These are phyloP conservation scores for Ornithoptera alexandrae DNA, from an alignment of 2,888 invertebrate species.

Conservation along the genomic window DNA sequence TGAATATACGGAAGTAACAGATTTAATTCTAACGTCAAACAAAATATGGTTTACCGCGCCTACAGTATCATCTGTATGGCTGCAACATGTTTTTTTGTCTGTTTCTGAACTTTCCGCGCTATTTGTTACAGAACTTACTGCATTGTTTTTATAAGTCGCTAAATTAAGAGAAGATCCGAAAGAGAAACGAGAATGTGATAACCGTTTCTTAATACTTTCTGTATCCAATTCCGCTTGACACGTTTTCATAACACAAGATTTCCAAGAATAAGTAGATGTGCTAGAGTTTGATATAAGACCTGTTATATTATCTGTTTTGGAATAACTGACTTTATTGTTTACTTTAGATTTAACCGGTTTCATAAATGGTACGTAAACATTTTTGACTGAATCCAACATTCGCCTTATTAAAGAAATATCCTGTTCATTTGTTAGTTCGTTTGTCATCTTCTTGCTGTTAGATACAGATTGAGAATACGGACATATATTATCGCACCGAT, in stretches of 20 bases:
- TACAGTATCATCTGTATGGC: background rate
- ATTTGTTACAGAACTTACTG: slow-evolving; percentile 3
- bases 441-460: background rate
- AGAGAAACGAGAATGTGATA: slow-evolving; percentile 21
- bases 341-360: slow-evolving; percentile 10
- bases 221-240: slow-evolving; percentile 21
- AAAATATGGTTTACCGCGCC: background rate
- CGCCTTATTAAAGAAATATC: slow-evolving; percentile 18
- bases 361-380: slow-evolving; percentile 20
- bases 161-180: slow-evolving; percentile 18
- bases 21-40: slow-evolving; percentile 13
- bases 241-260: slow-evolving; percentile 27
- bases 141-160: slow-evolving; percentile 19
- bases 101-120: background rate
- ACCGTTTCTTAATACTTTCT: slow-evolving; percentile 15
- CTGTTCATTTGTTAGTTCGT: background rate
- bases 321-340: slow-evolving; percentile 1
- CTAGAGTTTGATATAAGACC: slow-evolving; percentile 21
- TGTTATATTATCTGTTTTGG: slow-evolving; percentile 8
- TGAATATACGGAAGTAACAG: background rate
- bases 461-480: background rate
- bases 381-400: slow-evolving; percentile 25
- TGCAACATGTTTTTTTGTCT: background rate
- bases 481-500: background rate
- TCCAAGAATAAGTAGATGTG: slow-evolving; percentile 26